These are phyloP conservation scores for Hippasteria phrygiana DNA, from an alignment of 53 echinoderm and acorn worm genomes.

Conservation along the genomic window DNA sequence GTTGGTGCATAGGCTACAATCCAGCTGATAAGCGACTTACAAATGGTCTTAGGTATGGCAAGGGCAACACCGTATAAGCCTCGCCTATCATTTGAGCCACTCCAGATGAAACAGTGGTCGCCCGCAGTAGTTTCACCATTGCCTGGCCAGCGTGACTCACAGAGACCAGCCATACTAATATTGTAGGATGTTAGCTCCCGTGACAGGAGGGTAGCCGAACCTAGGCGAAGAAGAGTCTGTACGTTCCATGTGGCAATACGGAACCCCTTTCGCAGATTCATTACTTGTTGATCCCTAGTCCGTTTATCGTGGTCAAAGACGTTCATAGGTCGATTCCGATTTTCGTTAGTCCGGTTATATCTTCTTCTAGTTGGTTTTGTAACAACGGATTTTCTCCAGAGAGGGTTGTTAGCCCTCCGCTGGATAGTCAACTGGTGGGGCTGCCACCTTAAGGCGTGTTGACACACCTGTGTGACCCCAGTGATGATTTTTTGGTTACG, in stretches of 20 bases:
- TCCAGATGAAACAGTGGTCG: not conserved
- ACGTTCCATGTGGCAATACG: conserved; percentile 5
- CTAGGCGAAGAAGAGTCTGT: not conserved
- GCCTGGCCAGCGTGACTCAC: not conserved
- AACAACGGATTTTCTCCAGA: not conserved
- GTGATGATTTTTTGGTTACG: too few species aligned
- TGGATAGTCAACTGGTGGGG: not conserved
- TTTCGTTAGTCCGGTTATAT: not conserved
- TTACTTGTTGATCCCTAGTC: too few species aligned
- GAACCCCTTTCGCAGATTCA: not conserved
- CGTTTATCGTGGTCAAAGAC: not conserved
- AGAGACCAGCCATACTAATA: not conserved
- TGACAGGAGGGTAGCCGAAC: not conserved
- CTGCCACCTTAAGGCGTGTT: too few species aligned
- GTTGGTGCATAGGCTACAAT: not conserved
- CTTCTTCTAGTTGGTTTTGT: not conserved
- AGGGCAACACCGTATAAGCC: not conserved
- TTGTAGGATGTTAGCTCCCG: not conserved
- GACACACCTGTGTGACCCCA: not conserved
- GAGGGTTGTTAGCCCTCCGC: not conserved
- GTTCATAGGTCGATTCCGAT: not conserved
- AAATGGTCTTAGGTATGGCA: not conserved
- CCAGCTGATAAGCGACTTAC: not conserved
- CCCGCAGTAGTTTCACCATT: not conserved
- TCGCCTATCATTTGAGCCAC: not conserved